Base-by-base conservation (phyloP, 2,113 vertebrate genomes). In the Ceuthmochares aereus region DNA sequence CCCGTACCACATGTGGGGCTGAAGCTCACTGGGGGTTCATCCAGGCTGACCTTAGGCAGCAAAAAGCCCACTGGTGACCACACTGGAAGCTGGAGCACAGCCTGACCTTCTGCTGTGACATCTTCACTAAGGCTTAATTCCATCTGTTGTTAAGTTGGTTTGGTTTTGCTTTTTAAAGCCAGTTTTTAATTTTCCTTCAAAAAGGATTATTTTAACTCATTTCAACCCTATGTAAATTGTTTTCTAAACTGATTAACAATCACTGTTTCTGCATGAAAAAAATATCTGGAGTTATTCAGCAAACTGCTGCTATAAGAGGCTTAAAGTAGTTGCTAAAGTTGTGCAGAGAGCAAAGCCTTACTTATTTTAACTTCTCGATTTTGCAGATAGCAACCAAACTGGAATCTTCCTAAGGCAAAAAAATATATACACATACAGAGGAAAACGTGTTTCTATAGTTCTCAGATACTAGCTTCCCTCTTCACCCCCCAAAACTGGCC, bases 391-490 rank as follows among this genome's bases (percentile, higher is more conserved):
- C 20, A 64, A 85, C 47, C 23, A 84, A 95, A 56, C 12, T 22
- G 58, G 51, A 84, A 60, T 68, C 75, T 89, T 93, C 55, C 52
- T 92, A 56, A 95, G 86, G 37, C 5, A 43, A 93, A 86, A 58
- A 68, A 54, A 42, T 19, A 43, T 5, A 13, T 1, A 30, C 2
- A 51, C 2, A 55, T 6, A 74, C 3, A 60, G 4, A 78, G 36
- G 54, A 92, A 93, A 96, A 94, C 42, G 87, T 93, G 64, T 84
- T 95, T 93, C 78, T 91, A 62, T 72, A 67, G 67, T 79, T 93
- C 94, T 97, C 89, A 95, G 64, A 81, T 30, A 89, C 56, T 45
- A 85, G 23, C 27, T 95, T 95, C 45, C 84, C 29, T 70, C 58
- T 91, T 87, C 34, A 42, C 32, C 16, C 36, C 62, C 29, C 5